Conservation (phyloP, 2,113 vertebrate species). For the Chloebia gouldiae region DNA sequence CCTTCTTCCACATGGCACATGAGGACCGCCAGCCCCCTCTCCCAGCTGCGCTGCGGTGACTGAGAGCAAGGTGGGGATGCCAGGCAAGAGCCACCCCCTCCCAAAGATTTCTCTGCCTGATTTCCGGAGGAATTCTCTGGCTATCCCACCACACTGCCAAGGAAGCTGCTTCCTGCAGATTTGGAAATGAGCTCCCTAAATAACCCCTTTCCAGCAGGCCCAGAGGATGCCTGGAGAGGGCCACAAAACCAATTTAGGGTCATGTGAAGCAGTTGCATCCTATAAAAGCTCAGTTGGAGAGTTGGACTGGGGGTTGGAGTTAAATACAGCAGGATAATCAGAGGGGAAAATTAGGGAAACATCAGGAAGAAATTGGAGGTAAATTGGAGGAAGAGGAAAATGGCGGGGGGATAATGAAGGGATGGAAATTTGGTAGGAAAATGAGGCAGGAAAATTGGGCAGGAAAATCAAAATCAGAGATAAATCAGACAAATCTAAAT, state of each 20-base stretch:
- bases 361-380: not conserved
- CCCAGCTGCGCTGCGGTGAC: not conserved
- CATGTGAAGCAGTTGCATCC: not conserved
- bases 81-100: not conserved
- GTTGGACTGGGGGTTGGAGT: not conserved
- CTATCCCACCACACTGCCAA: not conserved
- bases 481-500: not conserved
- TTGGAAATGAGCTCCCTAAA: not conserved
- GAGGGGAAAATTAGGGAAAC: not conserved
- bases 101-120: not conserved
- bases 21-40: not conserved
- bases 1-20: fast-evolving
- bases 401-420: not conserved
- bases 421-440: fast-evolving
- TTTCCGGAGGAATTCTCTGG: not conserved
- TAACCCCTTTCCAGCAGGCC: not conserved
- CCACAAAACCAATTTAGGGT: not conserved
- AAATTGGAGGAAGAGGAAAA: not conserved
- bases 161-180: not conserved
- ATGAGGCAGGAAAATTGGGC: not conserved
- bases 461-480: not conserved
- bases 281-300: not conserved
- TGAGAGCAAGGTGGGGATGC: not conserved
- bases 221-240: not conserved
- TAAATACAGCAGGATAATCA: not conserved